Base-by-base conservation (phyloP, 2,113 vertebrate genomes). In the Megaceryle maxima region DNA sequence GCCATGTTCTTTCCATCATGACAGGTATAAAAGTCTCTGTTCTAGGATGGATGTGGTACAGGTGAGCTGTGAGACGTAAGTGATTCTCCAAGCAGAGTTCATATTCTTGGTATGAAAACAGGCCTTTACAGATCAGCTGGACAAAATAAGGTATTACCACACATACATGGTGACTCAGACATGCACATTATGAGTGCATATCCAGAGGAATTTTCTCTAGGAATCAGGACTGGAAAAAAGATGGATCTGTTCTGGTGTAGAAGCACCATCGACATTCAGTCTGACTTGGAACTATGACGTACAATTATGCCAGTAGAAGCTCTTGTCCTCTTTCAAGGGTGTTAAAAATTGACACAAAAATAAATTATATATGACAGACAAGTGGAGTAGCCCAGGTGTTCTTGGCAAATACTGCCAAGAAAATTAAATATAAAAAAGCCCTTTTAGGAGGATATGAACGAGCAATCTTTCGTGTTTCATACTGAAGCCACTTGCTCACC, bases 351-450 rank as follows among this genome's bases (percentile, higher is more conserved):
- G 86, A 95, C 0, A 0, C 43, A 89, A 80, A 95, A 83, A 92
- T 91, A 92, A 89, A 95, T 85, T 82, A 74, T 60, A 90, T 83
- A 76, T 87, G 57, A 92, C 43, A 91, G 53, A 94, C 41, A 93
- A 94, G 80, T 95, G 81, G 91, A 93, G 46, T 79, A 93, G 79
- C 56, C 73, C 97, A 97, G 96, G 92, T 97, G 95, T 78, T 94
- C 81, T 55, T 87, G 77, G 82, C 22, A 90, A 91, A 84, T 2
- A 53, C n/a, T 69, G 46, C 84, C 87, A 96, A 63, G 55, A 79
- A 96, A 97, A 95, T 80, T 44, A 83, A 93, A 92, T 82, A 39
- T 74, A 94, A 92, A 90, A 96, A 96, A 87, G 69, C 43, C 51
- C 14, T 92, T 60, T 95, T 81, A 62, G 79, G 57, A 90, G 22